Base-by-base conservation (phyloP, 2,797 vertebrate genomes). In the Sciurus carolinensis region DNA sequence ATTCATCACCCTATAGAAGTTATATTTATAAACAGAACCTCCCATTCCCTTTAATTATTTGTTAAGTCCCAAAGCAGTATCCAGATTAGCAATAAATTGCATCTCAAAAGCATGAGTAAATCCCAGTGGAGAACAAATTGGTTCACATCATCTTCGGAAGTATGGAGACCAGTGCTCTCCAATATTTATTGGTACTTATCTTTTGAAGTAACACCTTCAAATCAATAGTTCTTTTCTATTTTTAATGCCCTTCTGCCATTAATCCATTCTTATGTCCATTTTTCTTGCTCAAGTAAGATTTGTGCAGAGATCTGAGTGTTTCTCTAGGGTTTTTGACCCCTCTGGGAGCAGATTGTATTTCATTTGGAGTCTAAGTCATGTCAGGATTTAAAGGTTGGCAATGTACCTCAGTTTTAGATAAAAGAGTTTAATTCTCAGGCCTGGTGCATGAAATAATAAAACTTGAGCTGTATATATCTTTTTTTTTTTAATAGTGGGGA, bases 201-300 rank as follows among this genome's bases (percentile, higher is more conserved):
- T 97, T 97, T 97, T 97, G 76, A 64, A 13, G 96, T 81, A 96
- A 82, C 94, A 98, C 91, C 95, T 97, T 98, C 93, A 95, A 98
- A 98, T 98, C 98, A 97, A 98, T 98, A 98, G 80, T 73, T 97
- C 93, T 97, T 98, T 98, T 98, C 75, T 98, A 98, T 98, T 98
- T 98, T 99, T 98, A 96, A 99, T 98, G 95, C 95, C 87, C 75
- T 97, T 30, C 52, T 97, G 90, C 95, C 98, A 98, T 98, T 98
- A 98, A 97, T 91, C 84, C n/a, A 1, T 90, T 96, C 72, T 97
- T 86, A 13, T 90, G 86, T 94, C 87, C 91, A 86, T 95, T 97
- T 98, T 97, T 96, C 97, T 98, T 97, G 91, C 91, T 98, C 96
- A 98, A 84, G 72, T 96, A 97, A 98, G 95, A 83, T 96, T 96